Evolutionary conservation across 2,113 vertebrate species (phyloP).

Genomic region (Microcebus lehilahytsara): DNA sequence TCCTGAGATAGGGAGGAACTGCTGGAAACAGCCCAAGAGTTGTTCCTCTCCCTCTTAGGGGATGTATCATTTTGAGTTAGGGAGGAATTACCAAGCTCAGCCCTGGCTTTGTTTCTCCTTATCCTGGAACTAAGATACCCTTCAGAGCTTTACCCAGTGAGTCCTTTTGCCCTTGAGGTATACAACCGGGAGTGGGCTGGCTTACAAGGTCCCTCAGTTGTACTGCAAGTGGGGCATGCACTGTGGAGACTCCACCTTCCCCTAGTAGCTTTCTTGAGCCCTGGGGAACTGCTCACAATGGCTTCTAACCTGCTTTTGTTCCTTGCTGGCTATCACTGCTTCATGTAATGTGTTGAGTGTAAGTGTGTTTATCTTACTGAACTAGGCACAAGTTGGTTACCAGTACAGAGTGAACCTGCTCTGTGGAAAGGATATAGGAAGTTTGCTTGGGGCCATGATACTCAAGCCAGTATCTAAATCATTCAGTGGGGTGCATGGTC

Average conservation of each 20-base stretch:
- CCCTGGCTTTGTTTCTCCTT: neutral
- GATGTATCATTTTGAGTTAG: neutral
- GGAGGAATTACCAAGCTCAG: neutral
- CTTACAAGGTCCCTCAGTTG: neutral
- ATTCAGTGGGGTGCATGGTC: slow-evolving; percentile 91
- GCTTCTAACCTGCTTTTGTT: neutral
- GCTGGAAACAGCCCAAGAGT: neutral
- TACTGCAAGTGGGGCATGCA: neutral
- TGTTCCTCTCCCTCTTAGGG: neutral
- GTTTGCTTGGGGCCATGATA: neutral
- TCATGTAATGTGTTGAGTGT: neutral
- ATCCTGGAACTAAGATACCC: neutral
- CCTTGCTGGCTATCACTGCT: neutral
- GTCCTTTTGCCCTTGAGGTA: neutral
- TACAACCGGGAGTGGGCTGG: neutral
- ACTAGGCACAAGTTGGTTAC: neutral
- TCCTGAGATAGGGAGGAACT: neutral
- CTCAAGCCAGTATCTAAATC: slow-evolving; percentile 86
- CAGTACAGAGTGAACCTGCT: neutral
- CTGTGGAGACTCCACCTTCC: neutral
- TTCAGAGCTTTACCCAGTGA: neutral
- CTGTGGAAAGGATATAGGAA: neutral
- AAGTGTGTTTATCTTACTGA: neutral
- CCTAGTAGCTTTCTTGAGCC: neutral
- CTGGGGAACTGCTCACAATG: neutral